Evolutionary conservation across 1,140 invertebrate species (phyloP).

Genomic region (Augochlora pura): DNA sequence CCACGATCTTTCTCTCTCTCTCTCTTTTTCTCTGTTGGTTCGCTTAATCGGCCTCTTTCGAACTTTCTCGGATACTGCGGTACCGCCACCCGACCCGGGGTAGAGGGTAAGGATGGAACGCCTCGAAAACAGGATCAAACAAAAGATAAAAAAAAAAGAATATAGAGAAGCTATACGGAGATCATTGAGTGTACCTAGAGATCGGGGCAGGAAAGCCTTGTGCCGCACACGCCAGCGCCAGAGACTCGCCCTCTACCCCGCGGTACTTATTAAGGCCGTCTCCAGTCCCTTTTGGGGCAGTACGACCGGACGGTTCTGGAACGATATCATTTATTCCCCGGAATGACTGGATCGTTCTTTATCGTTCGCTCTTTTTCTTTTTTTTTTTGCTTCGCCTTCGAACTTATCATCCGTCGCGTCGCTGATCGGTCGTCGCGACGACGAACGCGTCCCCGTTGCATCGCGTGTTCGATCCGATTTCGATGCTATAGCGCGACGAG

Average conservation of each 20-base stretch:
- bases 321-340: constrained; percentile 65
- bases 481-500: too few species aligned
- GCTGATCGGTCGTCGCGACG: not conserved
- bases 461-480: too few species aligned
- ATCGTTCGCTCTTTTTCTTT: too few species aligned
- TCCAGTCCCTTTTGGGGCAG: constrained; percentile 82
- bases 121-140: constrained; percentile 58
- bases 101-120: constrained; percentile 68
- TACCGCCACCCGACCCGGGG: constrained; percentile 67
- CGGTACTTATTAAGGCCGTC: constrained; percentile 72
- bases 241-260: constrained; percentile 68
- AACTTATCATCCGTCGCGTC: not conserved
- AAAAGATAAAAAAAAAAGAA: constrained; percentile 54
- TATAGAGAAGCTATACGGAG: constrained; percentile 56
- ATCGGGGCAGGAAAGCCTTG: constrained; percentile 83
- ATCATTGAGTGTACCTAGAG: constrained; percentile 68
- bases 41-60: constrained; percentile 15
- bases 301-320: constrained; percentile 84
- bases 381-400: not conserved
- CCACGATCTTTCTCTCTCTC: not conserved
- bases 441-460: not conserved
- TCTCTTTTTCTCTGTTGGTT: not conserved
- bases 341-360: constrained; percentile 38
- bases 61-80: constrained; percentile 48
- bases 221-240: constrained; percentile 84